phyloP scores from a whole-genome alignment of 2,888 invertebrate species.

The Anodontia alba region DNA sequence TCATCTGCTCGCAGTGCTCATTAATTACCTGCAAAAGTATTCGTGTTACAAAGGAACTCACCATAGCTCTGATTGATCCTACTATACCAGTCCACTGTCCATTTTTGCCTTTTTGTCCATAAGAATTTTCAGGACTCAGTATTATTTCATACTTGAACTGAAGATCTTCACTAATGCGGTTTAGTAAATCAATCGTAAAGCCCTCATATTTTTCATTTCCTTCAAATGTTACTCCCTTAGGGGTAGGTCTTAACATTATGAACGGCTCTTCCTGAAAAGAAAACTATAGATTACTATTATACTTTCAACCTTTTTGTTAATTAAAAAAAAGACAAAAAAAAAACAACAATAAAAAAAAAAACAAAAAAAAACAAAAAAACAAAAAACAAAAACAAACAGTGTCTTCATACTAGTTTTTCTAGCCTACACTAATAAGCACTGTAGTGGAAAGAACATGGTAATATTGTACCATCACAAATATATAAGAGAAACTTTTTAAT shows the following conservation, averaged over 20 bases:
- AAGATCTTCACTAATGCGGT: constrained; percentile 60
- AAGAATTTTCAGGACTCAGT: constrained; percentile 67
- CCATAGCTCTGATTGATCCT: constrained; percentile 70
- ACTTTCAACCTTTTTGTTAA: too few relatives aligned
- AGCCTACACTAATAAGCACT: too few relatives aligned
- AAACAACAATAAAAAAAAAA: too few relatives aligned
- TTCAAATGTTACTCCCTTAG: constrained; percentile 34
- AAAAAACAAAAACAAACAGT: too few relatives aligned
- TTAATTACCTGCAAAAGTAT: too few relatives aligned
- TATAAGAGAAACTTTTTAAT: too few relatives aligned
- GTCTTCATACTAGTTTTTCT: too few relatives aligned
- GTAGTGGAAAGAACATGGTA: too few relatives aligned
- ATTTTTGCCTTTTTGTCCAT: constrained; percentile 52
- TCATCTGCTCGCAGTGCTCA: too few relatives aligned
- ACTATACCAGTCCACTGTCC: constrained; percentile 77
- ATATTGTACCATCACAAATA: too few relatives aligned
- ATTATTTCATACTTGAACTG: constrained; percentile 74
- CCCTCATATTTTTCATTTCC: constrained; percentile 71
- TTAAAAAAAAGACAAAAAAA: too few relatives aligned
- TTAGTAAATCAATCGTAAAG: constrained; percentile 77
- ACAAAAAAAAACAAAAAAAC: too few relatives aligned
- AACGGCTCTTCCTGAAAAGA: constrained; percentile 78
- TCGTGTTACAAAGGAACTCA: constrained; percentile 50
- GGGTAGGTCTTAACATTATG: constrained; percentile 64
- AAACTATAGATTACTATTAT: neutral